phyloP scores from a whole-genome alignment of 2,797 vertebrate genomes.

The Mormyrops attenuatus region DNA sequence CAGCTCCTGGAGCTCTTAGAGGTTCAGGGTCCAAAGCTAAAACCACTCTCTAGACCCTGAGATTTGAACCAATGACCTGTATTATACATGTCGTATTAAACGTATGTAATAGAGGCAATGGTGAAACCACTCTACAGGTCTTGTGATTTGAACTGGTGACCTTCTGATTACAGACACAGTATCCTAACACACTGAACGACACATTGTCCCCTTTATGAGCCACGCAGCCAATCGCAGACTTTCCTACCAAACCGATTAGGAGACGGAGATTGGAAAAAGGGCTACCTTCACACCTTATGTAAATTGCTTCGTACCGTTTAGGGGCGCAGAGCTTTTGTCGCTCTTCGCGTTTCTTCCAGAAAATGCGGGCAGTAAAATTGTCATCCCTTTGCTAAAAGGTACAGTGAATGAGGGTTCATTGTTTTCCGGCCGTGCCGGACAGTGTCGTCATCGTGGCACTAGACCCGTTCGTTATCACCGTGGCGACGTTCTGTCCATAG shows the following conservation, averaged over 20 bases:
- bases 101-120: not conserved
- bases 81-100: not conserved
- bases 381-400: slow-evolving; percentile 20
- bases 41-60: not conserved
- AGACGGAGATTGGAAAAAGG: slow-evolving; percentile 17
- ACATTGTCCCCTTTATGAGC: not conserved
- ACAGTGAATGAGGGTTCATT: slow-evolving; percentile 47
- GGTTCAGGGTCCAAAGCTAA: not conserved
- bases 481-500: slow-evolving; percentile 49
- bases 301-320: slow-evolving; percentile 14
- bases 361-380: not conserved
- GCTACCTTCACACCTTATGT: slow-evolving; percentile 27
- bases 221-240: not conserved
- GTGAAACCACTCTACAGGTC: not conserved
- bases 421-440: slow-evolving; percentile 47
- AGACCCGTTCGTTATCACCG: slow-evolving; percentile 45
- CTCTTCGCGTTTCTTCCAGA: not conserved
- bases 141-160: not conserved
- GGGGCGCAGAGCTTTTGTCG: not conserved
- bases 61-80: not conserved
- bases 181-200: not conserved
- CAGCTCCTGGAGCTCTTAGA: not conserved
- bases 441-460: slow-evolving; percentile 54
- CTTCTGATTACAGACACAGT: not conserved
- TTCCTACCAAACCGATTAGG: slow-evolving; percentile 24